Conservation (phyloP, 2,888 invertebrate species). For the Epinotia demarniana region DNA sequence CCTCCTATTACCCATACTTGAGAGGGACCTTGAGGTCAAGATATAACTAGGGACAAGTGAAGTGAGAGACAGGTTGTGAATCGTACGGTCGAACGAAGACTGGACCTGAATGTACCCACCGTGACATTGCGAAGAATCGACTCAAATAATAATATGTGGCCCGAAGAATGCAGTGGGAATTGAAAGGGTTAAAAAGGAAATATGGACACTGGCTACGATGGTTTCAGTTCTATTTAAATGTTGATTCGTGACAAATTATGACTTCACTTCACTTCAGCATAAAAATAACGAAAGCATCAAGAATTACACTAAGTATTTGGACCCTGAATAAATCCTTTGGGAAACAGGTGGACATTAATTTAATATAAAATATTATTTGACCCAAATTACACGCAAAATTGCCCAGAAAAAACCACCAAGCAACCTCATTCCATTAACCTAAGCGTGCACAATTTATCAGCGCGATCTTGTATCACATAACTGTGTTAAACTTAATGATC, state of each 20-base stretch:
- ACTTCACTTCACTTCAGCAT: background rate
- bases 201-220: background rate
- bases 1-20: background rate
- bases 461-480: constrained; percentile 52
- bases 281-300: background rate
- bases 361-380: background rate
- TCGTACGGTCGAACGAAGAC: constrained; percentile 48
- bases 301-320: background rate
- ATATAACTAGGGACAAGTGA: background rate
- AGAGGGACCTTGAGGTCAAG: background rate
- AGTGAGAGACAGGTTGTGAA: background rate
- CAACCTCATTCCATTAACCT: constrained; percentile 40
- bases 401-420: constrained; percentile 1
- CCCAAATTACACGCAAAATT: background rate
- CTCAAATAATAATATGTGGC: constrained; percentile 13
- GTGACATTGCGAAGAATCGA: constrained; percentile 48
- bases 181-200: constrained; percentile 4
- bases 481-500: constrained; percentile 48
- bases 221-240: background rate
- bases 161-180: constrained; percentile 20
- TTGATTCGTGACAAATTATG: background rate
- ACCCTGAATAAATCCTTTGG: too few species aligned
- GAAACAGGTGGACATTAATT: too few species aligned
- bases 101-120: constrained; percentile 58
- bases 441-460: constrained; percentile 51